Evolutionary conservation across 2,888 invertebrate species (phyloP), one percentile per base, ranked within the genome.

Genomic region (Tetheella fluctuosa): DNA sequence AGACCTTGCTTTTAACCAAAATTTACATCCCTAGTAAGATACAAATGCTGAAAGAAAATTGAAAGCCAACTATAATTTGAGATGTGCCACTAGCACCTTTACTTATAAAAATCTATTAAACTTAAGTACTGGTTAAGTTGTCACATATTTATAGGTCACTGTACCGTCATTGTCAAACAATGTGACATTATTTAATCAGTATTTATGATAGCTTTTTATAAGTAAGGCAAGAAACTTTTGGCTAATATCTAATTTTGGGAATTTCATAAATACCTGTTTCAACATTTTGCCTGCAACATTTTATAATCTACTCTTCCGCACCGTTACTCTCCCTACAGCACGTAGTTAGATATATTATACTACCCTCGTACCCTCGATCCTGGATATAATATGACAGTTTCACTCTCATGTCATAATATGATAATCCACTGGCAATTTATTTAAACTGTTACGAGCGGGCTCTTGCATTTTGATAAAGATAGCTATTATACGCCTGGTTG

Each of bases 271-370:
- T 42, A 25, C 23, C 23, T 7, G 23, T 42, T 57, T 42, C 42
- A 20, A 42, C 57, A n/a, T 23, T 8, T 28, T 48, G 39, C 48
- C 25, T 23, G 39, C 52, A 58, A 52, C 25, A 52, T 58, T 52
- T 48, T 58, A 63, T 65, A 71, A 73, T 70, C 69, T 70, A 71
- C 65, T 69, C 71, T 74, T 76, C 71, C 74, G 69, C 71, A 70
- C 69, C 71, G 70, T 63, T 73, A 67, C 64, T 56, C 67, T 65
- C 70, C 67, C 65, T 66, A 66, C 66, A 63, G 63, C 57, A 61
- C 64, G 61, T 64, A 61, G 48, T 42, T 57, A 57, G 57, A 59
- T 48, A 17, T 30, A 54, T 28, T 28, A 30, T 58, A 64, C 61
- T 61, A 63, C 59, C 54, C 57, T 59, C 52, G 60, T 60, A 54